A percentile compares a stretch with the other conserved stretches of the same genome.
These are phyloP conservation scores for Tenthredo scrophulariae DNA, from an alignment of 2,888 invertebrate genomes.

Conservation along the genomic window DNA sequence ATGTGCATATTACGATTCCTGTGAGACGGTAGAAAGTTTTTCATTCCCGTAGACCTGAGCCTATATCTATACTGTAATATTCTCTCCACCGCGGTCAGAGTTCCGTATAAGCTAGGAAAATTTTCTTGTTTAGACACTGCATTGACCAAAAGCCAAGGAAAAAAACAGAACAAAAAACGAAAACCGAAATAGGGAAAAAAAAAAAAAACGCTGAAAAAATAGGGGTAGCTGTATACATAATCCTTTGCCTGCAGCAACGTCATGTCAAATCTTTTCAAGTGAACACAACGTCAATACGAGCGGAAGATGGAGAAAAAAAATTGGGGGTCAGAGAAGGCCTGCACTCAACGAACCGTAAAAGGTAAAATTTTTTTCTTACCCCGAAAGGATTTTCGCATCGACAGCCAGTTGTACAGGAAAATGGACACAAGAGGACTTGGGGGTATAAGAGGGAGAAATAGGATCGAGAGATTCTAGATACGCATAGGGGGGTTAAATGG, in stretches of 20 bases:
- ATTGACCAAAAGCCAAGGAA: background rate
- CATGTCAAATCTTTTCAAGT: conserved; percentile 2
- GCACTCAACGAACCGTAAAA: conserved; percentile 22
- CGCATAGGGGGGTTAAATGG: conserved; percentile 60
- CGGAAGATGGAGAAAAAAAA: background rate
- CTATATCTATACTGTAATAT: background rate
- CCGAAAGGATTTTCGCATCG: conserved; percentile 17
- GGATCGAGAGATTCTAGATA: conserved; percentile 47
- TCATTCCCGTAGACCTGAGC: background rate
- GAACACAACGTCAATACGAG: background rate
- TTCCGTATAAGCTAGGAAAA: background rate
- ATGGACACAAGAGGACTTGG: conserved; percentile 55
- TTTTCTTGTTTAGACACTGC: background rate
- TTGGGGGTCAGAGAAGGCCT: background rate
- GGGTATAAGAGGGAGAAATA: conserved; percentile 53
- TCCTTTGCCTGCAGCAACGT: background rate
- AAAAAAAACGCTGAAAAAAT: background rate
- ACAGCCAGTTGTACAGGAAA: conserved; percentile 6
- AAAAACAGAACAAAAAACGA: background rate
- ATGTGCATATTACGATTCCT: background rate
- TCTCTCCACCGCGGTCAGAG: background rate
- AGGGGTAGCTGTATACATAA: background rate
- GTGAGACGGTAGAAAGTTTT: background rate
- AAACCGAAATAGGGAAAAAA: background rate
- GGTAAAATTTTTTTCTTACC: background rate